Evolutionary conservation across 2,888 invertebrate species (phyloP).

Genomic region (Lasioglossum malachurum): DNA sequence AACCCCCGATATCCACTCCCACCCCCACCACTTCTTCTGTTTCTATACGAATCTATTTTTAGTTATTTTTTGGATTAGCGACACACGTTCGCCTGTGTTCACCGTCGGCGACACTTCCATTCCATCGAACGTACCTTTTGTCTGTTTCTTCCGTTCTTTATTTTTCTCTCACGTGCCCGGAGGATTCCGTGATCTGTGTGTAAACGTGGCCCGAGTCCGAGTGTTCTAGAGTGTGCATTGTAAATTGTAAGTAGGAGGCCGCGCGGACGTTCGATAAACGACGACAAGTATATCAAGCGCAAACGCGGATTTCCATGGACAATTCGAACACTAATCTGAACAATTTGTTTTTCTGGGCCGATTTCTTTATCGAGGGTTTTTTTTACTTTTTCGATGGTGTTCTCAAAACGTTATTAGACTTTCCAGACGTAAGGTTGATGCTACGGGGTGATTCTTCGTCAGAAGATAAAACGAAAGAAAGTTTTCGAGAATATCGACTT

Average conservation of each 20-base stretch:
- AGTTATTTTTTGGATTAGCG: slow-evolving; percentile 35
- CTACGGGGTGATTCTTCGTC: no score
- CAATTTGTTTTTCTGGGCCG: neutral
- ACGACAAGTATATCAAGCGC: neutral
- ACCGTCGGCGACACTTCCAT: slow-evolving; percentile 52
- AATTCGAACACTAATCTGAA: neutral
- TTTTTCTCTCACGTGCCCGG: slow-evolving; percentile 29
- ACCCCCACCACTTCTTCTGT: slow-evolving; percentile 18
- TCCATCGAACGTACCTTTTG: slow-evolving; percentile 56
- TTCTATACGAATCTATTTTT: slow-evolving; percentile 28
- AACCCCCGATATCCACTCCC: neutral
- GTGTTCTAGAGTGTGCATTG: slow-evolving; percentile 48
- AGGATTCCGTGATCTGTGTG: slow-evolving; percentile 43
- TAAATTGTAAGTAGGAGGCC: slow-evolving; percentile 41
- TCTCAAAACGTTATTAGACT: neutral
- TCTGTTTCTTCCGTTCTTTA: neutral
- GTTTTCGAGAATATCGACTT: neutral
- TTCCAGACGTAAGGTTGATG: neutral
- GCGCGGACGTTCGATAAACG: slow-evolving; percentile 8
- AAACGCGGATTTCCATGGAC: neutral
- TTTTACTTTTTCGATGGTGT: no score
- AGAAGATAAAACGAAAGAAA: neutral
- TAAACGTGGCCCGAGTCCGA: slow-evolving; percentile 30
- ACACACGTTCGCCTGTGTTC: slow-evolving; percentile 37
- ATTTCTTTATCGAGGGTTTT: neutral